Evolutionary conservation across 2,113 vertebrate species (phyloP), one percentile per base, ranked within the genome.

Genomic region (Benitochromis conjunctus): DNA sequence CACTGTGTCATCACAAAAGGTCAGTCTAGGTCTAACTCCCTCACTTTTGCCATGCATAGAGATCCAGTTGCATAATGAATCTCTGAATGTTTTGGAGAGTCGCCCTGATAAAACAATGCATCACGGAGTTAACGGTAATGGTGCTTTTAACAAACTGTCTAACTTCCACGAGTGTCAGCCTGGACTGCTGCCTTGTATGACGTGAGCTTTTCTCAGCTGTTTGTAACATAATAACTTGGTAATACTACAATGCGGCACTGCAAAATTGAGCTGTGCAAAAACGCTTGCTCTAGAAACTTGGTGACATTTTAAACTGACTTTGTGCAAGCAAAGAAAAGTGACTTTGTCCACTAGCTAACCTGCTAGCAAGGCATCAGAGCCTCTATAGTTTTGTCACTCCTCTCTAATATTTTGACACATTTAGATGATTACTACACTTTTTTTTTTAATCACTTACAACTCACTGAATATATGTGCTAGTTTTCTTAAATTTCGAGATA

Each of bases 71-170:
- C 1, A 80, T 16, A 43, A 80, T 80, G 55, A 46, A 26, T 43
- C n/a, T 29, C 54, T 79, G 9, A 31, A 79, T 14, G 31, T n/a
- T 79, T 43, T 58, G 36, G 55, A 80, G 16, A 58, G 55, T 55
- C 2, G 3, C 18, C 54, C 36, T 58, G 54, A 41, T 69, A 14
- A 41, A 5, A 54, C 6, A 18, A 55, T 78, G 19, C 10, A 78
- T 18, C 74, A 38, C 12, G 31, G 74, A 7, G n/a, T 78, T 36
- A 76, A 76, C 82, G 14, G 26, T 31, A 60, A 60, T 18, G 84
- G 90, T 66, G 84, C 86, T 76, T 91, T 91, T 56, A 87, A 91
- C 55, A 84, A 31, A 60, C 10, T 80, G 81, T 41, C 56, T 6
- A 34, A 79, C 38, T 86, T 86, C 41, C 43, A 60, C 19, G 51